These are phyloP conservation scores for Tetranychus piercei DNA, from an alignment of 2,888 invertebrate genomes.

Conservation along the genomic window DNA sequence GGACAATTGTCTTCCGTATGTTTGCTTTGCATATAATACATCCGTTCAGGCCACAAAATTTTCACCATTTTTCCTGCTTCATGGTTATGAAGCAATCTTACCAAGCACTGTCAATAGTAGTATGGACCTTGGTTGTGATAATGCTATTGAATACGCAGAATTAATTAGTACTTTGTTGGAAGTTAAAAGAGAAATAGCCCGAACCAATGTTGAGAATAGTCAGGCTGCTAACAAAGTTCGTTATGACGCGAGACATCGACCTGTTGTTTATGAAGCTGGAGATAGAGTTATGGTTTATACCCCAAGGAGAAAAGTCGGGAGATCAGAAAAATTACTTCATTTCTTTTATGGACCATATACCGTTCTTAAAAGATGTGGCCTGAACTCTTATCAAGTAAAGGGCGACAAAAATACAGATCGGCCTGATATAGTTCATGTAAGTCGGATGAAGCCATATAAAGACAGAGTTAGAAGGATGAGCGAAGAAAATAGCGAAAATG, in stretches of 20 bases:
- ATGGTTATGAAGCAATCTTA: background rate
- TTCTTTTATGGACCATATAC: conserved; percentile 16
- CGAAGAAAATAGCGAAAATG: too few species aligned
- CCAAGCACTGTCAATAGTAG: conserved; percentile 17
- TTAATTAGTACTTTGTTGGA: background rate
- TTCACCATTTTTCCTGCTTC: background rate
- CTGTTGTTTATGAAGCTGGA: conserved; percentile 6
- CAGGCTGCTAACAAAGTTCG: background rate
- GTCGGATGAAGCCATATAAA: background rate
- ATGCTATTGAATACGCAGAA: background rate
- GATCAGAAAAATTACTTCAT: conserved; percentile 15
- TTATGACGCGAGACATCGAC: background rate
- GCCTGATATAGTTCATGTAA: background rate
- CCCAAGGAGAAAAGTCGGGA: conserved; percentile 13
- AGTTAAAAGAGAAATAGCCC: background rate
- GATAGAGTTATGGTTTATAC: conserved; percentile 14
- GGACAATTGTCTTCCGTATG: conserved; percentile 22
- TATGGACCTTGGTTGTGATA: background rate
- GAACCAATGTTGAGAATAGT: background rate
- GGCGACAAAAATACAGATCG: too few species aligned
- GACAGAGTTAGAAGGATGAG: background rate
- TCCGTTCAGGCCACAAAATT: background rate
- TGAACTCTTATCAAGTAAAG: background rate
- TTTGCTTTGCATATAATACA: conserved; percentile 17
- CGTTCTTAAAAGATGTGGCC: background rate